Conservation (phyloP, 2,888 invertebrate species). For the Fissipunctia ypsillon region DNA sequence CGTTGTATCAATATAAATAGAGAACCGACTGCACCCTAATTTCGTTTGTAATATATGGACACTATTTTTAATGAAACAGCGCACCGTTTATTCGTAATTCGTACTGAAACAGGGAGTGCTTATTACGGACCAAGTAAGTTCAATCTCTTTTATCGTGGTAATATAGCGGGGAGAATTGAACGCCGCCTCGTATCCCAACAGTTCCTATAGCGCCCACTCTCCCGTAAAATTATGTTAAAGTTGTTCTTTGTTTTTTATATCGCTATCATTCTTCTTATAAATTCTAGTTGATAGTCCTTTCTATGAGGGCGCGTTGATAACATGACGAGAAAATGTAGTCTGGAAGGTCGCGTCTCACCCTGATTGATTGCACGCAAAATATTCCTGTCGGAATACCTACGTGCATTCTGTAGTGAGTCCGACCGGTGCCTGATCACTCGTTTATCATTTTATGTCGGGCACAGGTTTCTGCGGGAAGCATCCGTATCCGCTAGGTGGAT, state of each 20-base stretch:
- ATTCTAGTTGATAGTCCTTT: slow-evolving; percentile 71
- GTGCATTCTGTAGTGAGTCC: slow-evolving; percentile 50
- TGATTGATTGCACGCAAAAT: slow-evolving; percentile 61
- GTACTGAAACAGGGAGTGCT: slow-evolving; percentile 77
- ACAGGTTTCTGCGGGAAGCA: slow-evolving; percentile 46
- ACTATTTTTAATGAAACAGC: slow-evolving; percentile 76
- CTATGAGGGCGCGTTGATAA: slow-evolving; percentile 68
- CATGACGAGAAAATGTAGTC: slow-evolving; percentile 49
- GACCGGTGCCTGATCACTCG: slow-evolving; percentile 55
- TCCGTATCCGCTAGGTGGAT: slow-evolving; percentile 48
- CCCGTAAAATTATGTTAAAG: slow-evolving; percentile 88
- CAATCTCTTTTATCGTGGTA: slow-evolving; percentile 88
- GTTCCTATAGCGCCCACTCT: slow-evolving; percentile 82
- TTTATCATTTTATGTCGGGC: slow-evolving; percentile 57
- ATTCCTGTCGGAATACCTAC: slow-evolving; percentile 50
- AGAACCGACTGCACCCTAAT: slow-evolving; percentile 34
- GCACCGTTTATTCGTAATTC: slow-evolving; percentile 75
- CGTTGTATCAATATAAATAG: slow-evolving; percentile 25
- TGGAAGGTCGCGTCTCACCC: slow-evolving; percentile 35
- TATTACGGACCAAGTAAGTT: slow-evolving; percentile 86
- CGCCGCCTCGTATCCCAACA: slow-evolving; percentile 79
- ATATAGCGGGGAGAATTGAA: slow-evolving; percentile 85
- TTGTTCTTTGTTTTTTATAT: slow-evolving; percentile 80
- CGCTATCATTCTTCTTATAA: slow-evolving; percentile 76
- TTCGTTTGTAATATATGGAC: slow-evolving; percentile 66